Base-by-base conservation (phyloP, 2,113 vertebrate genomes). In the Entomyzon cyanotis region DNA sequence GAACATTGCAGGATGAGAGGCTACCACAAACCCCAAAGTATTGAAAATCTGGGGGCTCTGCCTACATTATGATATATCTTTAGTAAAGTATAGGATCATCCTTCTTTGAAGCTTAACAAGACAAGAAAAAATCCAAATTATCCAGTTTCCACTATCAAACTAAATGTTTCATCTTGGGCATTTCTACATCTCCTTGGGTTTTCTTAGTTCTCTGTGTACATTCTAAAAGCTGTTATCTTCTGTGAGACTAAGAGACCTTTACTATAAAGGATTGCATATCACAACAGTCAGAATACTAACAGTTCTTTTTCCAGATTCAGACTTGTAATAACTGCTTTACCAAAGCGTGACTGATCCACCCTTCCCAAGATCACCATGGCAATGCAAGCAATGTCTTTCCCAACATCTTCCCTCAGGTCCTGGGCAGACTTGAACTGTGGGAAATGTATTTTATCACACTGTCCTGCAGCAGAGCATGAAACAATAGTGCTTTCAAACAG, bases 1-100 rank as follows among this genome's bases (percentile, higher is more conserved):
- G 0, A 2, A 16, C 19, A 62, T 8, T 56, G 22, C 47, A 47
- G 17, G 44, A 46, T 4, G 2, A 73, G 8, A 5, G 82, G 1
- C 41, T 76, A 39, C 23, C 7, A 82, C 23, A 85, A 55, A 75
- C 10, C 4, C 2, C 55, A 56, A 1, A 49, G 12, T 11, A 75
- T 25, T 41, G 44, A 91, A 91, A 93, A 56, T 44, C 27, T 15
- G 15, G 68, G 30, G 21, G 3, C 2, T 84, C 64, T 81, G 24
- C 2, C 8, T 12, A 1, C 25, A 19, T 62, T 89, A n/a, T 39
- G 35, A 22, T 7, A 5, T 17, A 23, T n/a, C 17, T 63, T 75
- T 52, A 56, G 14, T 47, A 56, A 75, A 67, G 5, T n/a, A 49
- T 18, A 82, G 8, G 11, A 13, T 49, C 58, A 68, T 41, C 17